These are phyloP conservation scores for Syngnathus acus DNA, from an alignment of 2,797 vertebrate genomes.

Conservation along the genomic window DNA sequence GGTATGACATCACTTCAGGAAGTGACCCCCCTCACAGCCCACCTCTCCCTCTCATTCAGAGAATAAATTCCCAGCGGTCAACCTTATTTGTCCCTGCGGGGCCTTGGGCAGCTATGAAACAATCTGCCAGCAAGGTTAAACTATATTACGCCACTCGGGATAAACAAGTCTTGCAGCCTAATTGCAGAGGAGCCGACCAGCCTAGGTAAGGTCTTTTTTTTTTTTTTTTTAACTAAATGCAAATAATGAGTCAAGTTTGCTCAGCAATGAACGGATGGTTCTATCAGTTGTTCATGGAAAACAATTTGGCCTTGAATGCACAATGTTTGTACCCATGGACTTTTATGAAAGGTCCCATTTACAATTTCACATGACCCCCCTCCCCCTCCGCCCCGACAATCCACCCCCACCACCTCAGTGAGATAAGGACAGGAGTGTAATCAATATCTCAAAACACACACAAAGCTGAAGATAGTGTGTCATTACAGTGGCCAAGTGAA, in stretches of 20 bases:
- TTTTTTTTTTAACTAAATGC: slow-evolving; percentile 44
- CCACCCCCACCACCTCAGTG: slow-evolving; percentile 38
- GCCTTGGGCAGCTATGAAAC: slow-evolving; percentile 71
- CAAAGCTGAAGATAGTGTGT: slow-evolving; percentile 15
- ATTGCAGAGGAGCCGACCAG: slow-evolving; percentile 39
- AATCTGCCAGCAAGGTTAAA: slow-evolving; percentile 70
- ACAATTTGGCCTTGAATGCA: slow-evolving; percentile 76
- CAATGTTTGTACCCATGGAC: slow-evolving; percentile 71
- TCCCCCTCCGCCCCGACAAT: slow-evolving; percentile 13
- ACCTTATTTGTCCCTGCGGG: slow-evolving; percentile 42
- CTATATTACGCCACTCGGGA: slow-evolving; percentile 45
- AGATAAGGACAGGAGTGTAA: slow-evolving; percentile 65
- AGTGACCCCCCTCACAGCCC: slow-evolving; percentile 16
- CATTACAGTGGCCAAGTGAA: slow-evolving; percentile 24
- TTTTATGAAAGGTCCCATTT: slow-evolving; percentile 78
- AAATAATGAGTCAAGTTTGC: slow-evolving; percentile 75
- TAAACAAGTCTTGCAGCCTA: slow-evolving; percentile 38
- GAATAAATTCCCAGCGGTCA: slow-evolving; percentile 49
- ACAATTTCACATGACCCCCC: slow-evolving; percentile 67
- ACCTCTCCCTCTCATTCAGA: slow-evolving; percentile 39
- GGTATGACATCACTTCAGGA: slow-evolving; percentile 49
- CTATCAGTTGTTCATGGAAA: slow-evolving; percentile 76
- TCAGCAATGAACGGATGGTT: slow-evolving; percentile 69
- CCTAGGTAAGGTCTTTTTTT: slow-evolving; percentile 51
- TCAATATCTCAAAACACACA: slow-evolving; percentile 58